A percentile compares a stretch with the other conserved stretches of the same genome.
Evolutionary conservation across 2,888 invertebrate genomes (phyloP).

Genomic region (Alloscopus bannaensis): DNA sequence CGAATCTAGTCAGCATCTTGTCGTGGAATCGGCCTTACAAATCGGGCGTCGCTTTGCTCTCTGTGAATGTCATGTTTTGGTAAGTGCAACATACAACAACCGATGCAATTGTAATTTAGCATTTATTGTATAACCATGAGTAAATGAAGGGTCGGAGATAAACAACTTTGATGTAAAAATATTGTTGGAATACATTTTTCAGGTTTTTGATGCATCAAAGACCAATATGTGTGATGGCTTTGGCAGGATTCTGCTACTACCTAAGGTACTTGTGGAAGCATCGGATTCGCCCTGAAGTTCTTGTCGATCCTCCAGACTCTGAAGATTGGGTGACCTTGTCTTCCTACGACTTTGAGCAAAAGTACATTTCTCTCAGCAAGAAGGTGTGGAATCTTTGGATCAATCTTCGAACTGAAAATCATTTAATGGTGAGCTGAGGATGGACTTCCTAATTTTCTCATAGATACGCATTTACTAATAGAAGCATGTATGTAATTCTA

Average conservation of each 20-base stretch:
- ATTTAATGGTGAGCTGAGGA: conserved; percentile 66
- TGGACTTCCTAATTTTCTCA: too few relatives aligned
- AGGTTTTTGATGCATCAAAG: conserved; percentile 69
- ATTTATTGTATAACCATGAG: too few relatives aligned
- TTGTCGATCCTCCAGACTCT: conserved; percentile 71
- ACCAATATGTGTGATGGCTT: conserved; percentile 66
- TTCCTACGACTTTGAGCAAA: conserved; percentile 67
- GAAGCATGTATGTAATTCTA: too few relatives aligned
- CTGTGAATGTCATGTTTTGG: conserved; percentile 68
- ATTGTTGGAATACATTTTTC: too few relatives aligned
- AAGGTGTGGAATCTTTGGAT: conserved; percentile 58
- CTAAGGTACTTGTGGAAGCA: conserved; percentile 67
- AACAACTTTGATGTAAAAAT: too few relatives aligned
- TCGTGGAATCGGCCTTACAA: conserved; percentile 69
- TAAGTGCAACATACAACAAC: conserved; percentile 40
- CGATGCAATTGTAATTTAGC: too few relatives aligned
- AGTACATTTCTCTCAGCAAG: conserved; percentile 52
- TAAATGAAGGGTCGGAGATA: too few relatives aligned
- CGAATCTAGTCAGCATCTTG: conserved; percentile 70
- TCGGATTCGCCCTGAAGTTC: conserved; percentile 67
- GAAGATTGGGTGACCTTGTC: conserved; percentile 70
- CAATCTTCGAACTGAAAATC: conserved; percentile 62
- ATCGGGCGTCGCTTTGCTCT: conserved; percentile 62
- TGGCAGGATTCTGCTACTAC: conserved; percentile 64
- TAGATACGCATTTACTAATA: too few relatives aligned